Base-by-base conservation (phyloP, 1,140 invertebrate species). In the Drosophila novamexicana region DNA sequence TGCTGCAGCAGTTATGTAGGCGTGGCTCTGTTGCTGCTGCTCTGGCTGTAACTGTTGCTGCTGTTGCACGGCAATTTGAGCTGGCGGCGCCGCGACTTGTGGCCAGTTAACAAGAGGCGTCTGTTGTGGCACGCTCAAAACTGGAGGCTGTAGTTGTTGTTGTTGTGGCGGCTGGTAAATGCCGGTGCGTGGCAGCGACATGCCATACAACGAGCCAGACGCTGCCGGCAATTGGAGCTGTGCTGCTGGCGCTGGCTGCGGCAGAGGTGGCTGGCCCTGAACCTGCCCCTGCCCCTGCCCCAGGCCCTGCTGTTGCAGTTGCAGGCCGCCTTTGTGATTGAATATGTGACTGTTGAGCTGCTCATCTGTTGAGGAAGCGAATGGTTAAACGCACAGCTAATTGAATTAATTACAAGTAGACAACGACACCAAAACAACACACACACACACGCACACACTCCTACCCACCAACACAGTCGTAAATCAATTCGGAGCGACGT, bases 241-340 rank as follows among this genome's bases (percentile, higher is more conserved):
- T 32, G 16, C 8, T 39, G n/a, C 40, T 53, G 47, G 7, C 9
- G 56, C 34, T n/a, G 49, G 18, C 9, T 18, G 18, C 18, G 47
- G 56, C 29, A 34, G 8, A 3, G 64, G 63, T 8, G 29, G 29
- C 42, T 81, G 81, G 29, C 78, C 81, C 79, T 86, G 82, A 86
- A 77, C 74, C 63, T 77, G 82, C 58, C 61, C 76, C 61, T 67
- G 32, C 49, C 7, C 69, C 7, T 39, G 49, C 34, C 22, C 22
- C 18, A 3, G 22, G 22, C 22, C 22, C 22, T 68, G 47, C 40
- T 94, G 93, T 77, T 94, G 93, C 65, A 85, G 29, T 77, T 94
- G 84, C 32, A 95, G 91, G 18, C 95, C 94, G 62, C 93, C 94
- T 91, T 96, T 96, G 77, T 95, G 95, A 83, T 94, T 95, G 80